Base-by-base conservation (phyloP, 2,888 invertebrate species). In the Drosophila pseudotakahashii region DNA sequence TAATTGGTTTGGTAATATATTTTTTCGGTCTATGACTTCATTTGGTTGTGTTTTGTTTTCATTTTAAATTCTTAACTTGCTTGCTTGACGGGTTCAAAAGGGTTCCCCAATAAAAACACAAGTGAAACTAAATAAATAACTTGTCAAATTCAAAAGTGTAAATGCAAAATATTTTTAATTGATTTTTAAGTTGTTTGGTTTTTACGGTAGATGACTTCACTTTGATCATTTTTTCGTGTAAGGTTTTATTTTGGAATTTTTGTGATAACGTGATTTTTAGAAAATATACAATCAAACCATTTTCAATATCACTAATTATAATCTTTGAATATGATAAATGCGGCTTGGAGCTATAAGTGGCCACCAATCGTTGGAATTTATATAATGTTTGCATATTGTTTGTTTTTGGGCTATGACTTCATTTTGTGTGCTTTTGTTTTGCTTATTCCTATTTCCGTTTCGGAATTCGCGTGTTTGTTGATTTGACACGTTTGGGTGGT, bases 401-500 rank as follows among this genome's bases (percentile, higher is more conserved):
- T 62, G 14, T 34, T 48, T 48, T 55, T 55, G 44, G 71, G 13
- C 59, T 63, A 85, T 82, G 81, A 81, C 85, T 88, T 82, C 85
- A 85, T 61, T 68, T 58, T 51, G 16, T 45, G 19, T 36, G 39
- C 42, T 41, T 68, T 68, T 55, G 50, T 54, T 52, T 36, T 44
- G 26, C 34, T 19, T 34, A 11, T 39, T 44, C 58, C 47, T 34
- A 48, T 71, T 45, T 42, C 59, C 54, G 53, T 45, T 63, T 62
- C 34, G 45, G 55, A 36, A 75, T 58, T 73, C 50, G 67, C 34
- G 55, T 30, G 51, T 41, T 63, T 45, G 72, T 72, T 66, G 45
- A 86, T 75, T 85, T 76, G 86, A 88, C 83, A 85, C 68, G 83
- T 89, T 84, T 71, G 32, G 58, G 32, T 14, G 50, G 45, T 68